phyloP scores from a whole-genome alignment of 2,113 vertebrate species.

The Laticauda laticaudata region DNA sequence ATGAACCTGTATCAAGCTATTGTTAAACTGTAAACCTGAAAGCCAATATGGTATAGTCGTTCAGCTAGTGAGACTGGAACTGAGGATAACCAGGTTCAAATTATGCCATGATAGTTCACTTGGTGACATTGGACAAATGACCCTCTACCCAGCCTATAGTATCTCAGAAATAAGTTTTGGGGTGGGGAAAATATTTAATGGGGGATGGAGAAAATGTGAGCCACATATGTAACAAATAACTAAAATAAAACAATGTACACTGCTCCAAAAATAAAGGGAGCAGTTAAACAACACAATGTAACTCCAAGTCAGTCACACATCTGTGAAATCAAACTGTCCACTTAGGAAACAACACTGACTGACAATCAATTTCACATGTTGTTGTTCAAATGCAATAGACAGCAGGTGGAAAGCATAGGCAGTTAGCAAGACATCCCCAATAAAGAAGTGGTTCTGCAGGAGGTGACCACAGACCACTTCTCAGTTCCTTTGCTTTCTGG shows the following conservation, averaged over 20 bases:
- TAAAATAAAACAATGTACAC: not conserved
- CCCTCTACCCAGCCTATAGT: not conserved
- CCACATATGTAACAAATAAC: not conserved
- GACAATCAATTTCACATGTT: no score
- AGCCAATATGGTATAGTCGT: not conserved
- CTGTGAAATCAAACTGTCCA: no score
- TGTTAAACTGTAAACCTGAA: not conserved
- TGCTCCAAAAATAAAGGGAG: no score
- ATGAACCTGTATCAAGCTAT: not conserved
- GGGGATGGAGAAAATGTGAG: not conserved
- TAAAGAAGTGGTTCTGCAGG: no score
- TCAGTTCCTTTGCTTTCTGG: no score
- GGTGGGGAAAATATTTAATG: not conserved
- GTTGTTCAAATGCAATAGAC: no score
- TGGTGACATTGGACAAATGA: not conserved
- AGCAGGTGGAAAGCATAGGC: no score
- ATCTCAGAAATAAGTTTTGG: not conserved
- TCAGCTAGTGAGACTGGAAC: not conserved
- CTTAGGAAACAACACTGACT: no score
- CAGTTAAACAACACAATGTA: no score
- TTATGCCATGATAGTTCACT: not conserved
- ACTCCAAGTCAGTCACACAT: no score
- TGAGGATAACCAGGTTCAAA: not conserved
- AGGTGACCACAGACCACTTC: no score
- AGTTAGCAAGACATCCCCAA: no score